These are phyloP conservation scores for Napeogenes inachia DNA, from an alignment of 2,888 invertebrate genomes.

Conservation along the genomic window DNA sequence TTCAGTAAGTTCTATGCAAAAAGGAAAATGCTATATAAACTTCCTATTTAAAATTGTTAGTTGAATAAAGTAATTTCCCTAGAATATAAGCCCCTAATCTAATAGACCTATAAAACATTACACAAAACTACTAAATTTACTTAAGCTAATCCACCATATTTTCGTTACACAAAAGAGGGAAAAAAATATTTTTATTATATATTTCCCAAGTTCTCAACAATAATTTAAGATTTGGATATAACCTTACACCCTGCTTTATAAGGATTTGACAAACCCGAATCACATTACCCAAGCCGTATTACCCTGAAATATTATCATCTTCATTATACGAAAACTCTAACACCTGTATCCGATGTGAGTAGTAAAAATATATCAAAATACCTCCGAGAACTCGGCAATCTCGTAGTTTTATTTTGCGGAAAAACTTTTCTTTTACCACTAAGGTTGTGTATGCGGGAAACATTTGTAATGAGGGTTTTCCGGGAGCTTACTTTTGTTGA, in stretches of 20 bases:
- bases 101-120: no score
- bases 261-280: constrained; percentile 3
- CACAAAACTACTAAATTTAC: no score
- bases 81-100: no score
- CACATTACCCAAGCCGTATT: background rate
- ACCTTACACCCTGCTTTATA: background rate
- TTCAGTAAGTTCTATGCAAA: no score
- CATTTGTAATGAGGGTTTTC: constrained; percentile 20
- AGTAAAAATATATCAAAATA: constrained; percentile 2
- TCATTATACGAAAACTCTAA: constrained; percentile 7
- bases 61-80: no score
- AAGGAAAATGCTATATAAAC: no score
- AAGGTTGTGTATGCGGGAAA: constrained; percentile 18
- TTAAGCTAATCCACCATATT: no score
- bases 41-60: no score
- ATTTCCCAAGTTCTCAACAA: background rate
- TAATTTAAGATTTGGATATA: background rate
- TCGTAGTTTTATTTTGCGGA: constrained; percentile 11
- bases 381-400: constrained; percentile 7
- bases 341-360: constrained; percentile 7
- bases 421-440: constrained; percentile 19
- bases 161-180: no score
- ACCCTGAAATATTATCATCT: constrained; percentile 7
- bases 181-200: no score
- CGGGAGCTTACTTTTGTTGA: constrained; percentile 13